These are phyloP conservation scores for Lanius ludovicianus DNA, from an alignment of 2,113 vertebrate species.

Conservation along the genomic window DNA sequence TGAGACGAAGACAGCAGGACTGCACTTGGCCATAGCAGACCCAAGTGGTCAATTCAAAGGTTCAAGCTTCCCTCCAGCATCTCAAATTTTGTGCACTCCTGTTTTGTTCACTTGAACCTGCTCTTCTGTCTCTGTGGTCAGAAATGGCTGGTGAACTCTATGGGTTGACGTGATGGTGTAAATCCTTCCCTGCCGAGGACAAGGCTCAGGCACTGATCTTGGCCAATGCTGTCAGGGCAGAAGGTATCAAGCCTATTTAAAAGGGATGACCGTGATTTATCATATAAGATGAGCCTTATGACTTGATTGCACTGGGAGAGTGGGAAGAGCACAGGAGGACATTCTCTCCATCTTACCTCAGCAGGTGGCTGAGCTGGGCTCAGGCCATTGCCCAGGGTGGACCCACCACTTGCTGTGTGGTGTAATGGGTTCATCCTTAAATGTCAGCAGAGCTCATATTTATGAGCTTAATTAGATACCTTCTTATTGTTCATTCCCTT, in stretches of 20 bases:
- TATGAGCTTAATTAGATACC: background rate
- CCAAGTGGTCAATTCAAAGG: background rate
- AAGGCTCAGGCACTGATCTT: background rate
- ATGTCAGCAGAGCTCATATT: background rate
- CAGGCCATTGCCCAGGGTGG: background rate
- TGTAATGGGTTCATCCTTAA: background rate
- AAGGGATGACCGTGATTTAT: background rate
- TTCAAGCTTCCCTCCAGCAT: background rate
- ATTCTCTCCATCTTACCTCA: background rate
- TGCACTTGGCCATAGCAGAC: accelerated
- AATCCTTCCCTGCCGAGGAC: background rate
- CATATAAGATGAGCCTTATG: background rate
- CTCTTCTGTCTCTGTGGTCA: background rate
- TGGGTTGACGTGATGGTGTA: background rate
- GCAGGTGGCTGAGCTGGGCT: background rate
- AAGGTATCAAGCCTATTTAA: background rate
- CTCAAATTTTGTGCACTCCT: background rate
- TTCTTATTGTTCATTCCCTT: background rate
- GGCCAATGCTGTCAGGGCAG: background rate
- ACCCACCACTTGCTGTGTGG: accelerated
- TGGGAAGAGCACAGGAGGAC: background rate
- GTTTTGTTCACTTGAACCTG: background rate
- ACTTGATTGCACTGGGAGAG: background rate
- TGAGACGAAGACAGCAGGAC: accelerated
- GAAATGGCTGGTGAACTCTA: background rate